These are phyloP conservation scores for Elmis aenea DNA, from an alignment of 2,888 invertebrate genomes.

Conservation along the genomic window DNA sequence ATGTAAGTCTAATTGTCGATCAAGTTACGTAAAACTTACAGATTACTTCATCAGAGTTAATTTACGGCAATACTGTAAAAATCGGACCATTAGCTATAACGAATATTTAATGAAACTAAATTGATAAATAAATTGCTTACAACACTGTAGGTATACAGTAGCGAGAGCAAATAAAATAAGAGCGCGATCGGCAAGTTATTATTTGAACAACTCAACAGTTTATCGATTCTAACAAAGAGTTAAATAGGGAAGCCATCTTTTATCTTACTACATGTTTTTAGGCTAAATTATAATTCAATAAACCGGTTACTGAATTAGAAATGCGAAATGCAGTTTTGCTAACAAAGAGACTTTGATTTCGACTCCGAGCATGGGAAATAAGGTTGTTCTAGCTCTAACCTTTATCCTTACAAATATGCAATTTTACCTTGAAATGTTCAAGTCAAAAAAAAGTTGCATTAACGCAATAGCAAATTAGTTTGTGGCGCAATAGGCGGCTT, in stretches of 20 bases:
- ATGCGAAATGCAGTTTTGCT: constrained; percentile 38
- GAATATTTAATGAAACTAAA: too few species aligned
- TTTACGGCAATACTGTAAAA: too few species aligned
- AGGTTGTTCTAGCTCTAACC: constrained; percentile 36
- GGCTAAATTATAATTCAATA: constrained; percentile 46
- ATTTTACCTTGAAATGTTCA: constrained; percentile 26
- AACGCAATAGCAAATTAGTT: too few species aligned
- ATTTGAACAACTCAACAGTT: too few species aligned
- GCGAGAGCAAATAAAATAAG: too few species aligned
- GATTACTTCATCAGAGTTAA: too few species aligned
- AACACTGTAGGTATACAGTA: too few species aligned
- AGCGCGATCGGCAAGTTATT: too few species aligned
- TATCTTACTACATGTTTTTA: constrained; percentile 41
- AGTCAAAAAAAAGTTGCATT: constrained; percentile 11
- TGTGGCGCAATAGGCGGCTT: constrained; percentile 3
- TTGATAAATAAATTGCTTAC: too few species aligned
- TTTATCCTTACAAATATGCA: constrained; percentile 27
- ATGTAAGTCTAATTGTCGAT: too few species aligned
- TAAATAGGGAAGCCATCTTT: constrained; percentile 30
- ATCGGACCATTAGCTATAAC: too few species aligned
- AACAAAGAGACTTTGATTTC: constrained; percentile 43
- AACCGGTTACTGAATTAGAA: constrained; percentile 45
- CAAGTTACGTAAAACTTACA: too few species aligned
- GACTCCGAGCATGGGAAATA: constrained; percentile 42
- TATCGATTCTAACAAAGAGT: constrained; percentile 10